A percentile compares a stretch with the other conserved stretches of the same genome.
Conservation (phyloP, 2,113 vertebrate genomes). For the Phyllopteryx taeniolatus region DNA sequence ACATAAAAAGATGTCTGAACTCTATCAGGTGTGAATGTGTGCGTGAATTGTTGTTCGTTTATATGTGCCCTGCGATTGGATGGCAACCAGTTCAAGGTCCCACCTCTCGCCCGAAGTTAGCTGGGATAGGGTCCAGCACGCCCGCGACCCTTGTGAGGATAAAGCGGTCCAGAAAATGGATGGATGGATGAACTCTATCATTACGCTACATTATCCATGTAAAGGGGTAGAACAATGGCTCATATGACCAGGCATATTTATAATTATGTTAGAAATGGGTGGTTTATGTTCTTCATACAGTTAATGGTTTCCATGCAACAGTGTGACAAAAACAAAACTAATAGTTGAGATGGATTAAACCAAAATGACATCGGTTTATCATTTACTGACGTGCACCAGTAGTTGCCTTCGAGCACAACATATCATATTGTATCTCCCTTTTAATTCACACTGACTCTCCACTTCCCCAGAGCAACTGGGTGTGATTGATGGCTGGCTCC, state of each 20-base stretch:
- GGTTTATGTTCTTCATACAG: neutral
- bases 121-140: too few species aligned
- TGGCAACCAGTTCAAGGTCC: too few species aligned
- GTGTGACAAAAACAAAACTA: constrained; percentile 14
- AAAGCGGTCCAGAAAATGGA: too few species aligned
- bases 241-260: neutral
- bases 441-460: constrained; percentile 52
- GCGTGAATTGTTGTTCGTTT: too few species aligned
- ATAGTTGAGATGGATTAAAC: constrained; percentile 36
- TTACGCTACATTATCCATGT: neutral
- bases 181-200: constrained; percentile 24
- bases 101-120: too few species aligned
- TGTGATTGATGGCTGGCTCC: constrained; percentile 60
- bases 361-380: constrained; percentile 37
- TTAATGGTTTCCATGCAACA: neutral
- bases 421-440: constrained; percentile 43
- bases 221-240: neutral
- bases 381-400: constrained; percentile 2
- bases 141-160: too few species aligned
- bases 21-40: constrained; percentile 4
- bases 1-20: constrained; percentile 44
- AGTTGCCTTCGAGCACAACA: constrained; percentile 21
- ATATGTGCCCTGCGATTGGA: too few species aligned
- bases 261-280: neutral
- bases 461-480: constrained; percentile 40